Percentiles rank a stretch among this genome's conserved stretches.
phyloP scores from a whole-genome alignment of 2,113 vertebrate species.

The Promerops cafer region DNA sequence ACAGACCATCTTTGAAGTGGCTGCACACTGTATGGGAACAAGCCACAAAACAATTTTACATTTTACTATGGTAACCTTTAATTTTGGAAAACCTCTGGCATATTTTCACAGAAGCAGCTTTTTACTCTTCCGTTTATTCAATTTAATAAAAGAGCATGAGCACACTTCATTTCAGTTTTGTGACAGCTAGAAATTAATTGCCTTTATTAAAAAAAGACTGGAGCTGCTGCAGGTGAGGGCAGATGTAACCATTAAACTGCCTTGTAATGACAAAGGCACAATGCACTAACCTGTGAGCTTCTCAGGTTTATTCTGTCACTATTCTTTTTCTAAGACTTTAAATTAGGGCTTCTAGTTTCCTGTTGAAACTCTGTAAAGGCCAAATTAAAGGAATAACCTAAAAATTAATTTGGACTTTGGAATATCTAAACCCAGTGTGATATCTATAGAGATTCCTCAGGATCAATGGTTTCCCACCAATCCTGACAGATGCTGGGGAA shows the following conservation, averaged over 20 bases:
- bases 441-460: background rate
- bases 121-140: background rate
- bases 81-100: slow-evolving; percentile 16
- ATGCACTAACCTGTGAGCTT: background rate
- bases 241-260: background rate
- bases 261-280: background rate
- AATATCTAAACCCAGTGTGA: background rate
- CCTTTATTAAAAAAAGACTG: background rate
- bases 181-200: slow-evolving; percentile 3
- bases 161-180: background rate
- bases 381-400: background rate
- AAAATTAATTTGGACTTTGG: background rate
- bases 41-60: background rate
- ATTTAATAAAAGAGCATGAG: background rate
- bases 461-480: background rate
- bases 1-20: background rate
- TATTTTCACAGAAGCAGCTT: background rate
- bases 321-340: background rate
- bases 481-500: background rate
- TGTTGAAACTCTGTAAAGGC: background rate
- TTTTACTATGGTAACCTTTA: slow-evolving; percentile 33
- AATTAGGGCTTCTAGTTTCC: background rate
- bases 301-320: background rate
- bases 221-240: background rate
- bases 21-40: background rate